A percentile compares a stretch with the other conserved stretches of the same genome.
phyloP scores from a whole-genome alignment of 2,113 vertebrate genomes.

The Pluvialis apricaria region DNA sequence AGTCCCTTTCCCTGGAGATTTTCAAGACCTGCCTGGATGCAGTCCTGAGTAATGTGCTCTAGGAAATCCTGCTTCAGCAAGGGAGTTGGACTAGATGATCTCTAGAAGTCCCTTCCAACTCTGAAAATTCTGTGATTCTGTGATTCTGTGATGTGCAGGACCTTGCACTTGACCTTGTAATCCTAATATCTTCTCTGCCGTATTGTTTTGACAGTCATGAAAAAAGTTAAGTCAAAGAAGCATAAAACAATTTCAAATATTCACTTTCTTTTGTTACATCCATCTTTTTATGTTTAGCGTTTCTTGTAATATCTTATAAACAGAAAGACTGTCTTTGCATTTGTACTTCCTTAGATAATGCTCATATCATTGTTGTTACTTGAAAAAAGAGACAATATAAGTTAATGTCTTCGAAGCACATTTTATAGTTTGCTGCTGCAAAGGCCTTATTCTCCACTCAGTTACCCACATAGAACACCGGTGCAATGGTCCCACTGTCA shows the following conservation, averaged over 20 bases:
- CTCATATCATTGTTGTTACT: not conserved
- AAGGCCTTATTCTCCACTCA: not conserved
- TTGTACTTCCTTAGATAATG: not conserved
- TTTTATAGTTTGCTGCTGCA: not conserved
- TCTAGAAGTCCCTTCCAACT: too few species aligned
- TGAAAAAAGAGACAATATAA: not conserved
- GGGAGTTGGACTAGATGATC: too few species aligned
- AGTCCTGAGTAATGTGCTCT: too few species aligned
- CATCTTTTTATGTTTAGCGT: not conserved
- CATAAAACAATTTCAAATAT: not conserved
- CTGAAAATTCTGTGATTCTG: too few species aligned
- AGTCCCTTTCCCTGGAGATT: too few species aligned
- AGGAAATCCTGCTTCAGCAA: too few species aligned
- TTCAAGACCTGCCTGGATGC: too few species aligned
- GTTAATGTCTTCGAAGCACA: not conserved
- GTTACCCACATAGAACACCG: not conserved
- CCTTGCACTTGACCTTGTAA: not conserved
- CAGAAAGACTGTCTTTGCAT: not conserved
- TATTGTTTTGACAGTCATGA: not conserved
- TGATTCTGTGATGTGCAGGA: too few species aligned
- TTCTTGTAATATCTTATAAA: not conserved
- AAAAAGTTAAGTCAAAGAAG: not conserved
- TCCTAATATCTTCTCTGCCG: not conserved
- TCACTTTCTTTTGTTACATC: not conserved
- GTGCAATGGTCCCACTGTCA: not conserved